Percentiles rank a stretch among this genome's conserved stretches.
phyloP scores from a whole-genome alignment of 2,113 vertebrate genomes.

The Odontophorus gujanensis region DNA sequence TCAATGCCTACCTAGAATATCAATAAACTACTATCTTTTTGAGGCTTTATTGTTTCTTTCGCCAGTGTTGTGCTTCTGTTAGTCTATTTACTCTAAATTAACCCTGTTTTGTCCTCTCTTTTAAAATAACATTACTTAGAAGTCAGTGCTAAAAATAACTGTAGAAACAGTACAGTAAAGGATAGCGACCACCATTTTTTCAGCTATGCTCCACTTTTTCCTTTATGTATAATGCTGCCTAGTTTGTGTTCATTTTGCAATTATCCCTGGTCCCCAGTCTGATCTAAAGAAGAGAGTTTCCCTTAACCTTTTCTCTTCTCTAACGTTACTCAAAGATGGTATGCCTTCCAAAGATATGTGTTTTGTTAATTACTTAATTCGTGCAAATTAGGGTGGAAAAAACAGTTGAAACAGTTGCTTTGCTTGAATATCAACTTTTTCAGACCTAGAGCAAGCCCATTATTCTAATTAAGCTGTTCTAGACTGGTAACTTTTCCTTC shows the following conservation, averaged over 20 bases:
- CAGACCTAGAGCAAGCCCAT: neutral
- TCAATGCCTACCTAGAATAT: conserved; percentile 54
- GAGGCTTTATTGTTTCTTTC: conserved; percentile 30
- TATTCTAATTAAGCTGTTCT: neutral
- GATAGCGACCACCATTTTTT: neutral
- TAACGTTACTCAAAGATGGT: neutral
- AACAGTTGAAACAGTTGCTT: neutral
- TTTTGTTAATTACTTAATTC: conserved; percentile 31
- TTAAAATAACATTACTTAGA: neutral
- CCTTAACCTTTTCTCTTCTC: neutral
- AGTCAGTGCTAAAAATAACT: neutral
- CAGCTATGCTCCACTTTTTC: neutral
- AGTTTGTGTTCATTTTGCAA: neutral
- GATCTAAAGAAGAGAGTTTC: neutral
- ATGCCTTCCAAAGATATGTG: neutral
- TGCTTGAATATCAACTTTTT: neutral
- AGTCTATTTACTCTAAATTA: conserved; percentile 6
- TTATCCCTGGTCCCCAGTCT: neutral
- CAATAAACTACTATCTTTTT: conserved; percentile 67
- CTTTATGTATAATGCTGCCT: neutral
- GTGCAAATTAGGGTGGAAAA: neutral
- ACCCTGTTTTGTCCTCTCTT: neutral
- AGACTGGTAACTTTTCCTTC: neutral
- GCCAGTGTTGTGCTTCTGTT: neutral
- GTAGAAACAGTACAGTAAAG: neutral